Conservation (phyloP, 2,797 vertebrate species). For the Melanogrammus aeglefinus region DNA sequence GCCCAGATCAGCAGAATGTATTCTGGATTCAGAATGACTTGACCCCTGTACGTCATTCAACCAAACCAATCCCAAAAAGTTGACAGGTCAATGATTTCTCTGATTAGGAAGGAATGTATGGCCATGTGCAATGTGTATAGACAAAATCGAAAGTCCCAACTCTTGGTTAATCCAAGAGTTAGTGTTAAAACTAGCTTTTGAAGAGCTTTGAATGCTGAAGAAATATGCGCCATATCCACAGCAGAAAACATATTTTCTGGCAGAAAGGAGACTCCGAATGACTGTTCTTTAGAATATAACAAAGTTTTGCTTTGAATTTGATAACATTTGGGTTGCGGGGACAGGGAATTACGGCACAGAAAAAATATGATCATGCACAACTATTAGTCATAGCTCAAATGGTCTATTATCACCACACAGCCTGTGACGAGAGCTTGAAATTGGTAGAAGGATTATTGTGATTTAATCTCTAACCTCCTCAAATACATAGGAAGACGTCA, state of each 20-base stretch:
- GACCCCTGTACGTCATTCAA: no score
- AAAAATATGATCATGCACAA: not conserved
- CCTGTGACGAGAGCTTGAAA: slow-evolving; percentile 17
- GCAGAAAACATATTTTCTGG: not conserved
- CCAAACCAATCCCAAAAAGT: not conserved
- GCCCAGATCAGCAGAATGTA: not conserved
- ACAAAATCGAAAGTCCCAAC: not conserved
- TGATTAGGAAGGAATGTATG: not conserved
- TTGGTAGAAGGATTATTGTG: slow-evolving; percentile 19
- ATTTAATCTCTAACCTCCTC: slow-evolving; percentile 41
- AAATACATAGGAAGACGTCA: slow-evolving; percentile 31
- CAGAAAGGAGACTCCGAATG: not conserved
- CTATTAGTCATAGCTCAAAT: not conserved
- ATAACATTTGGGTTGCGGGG: not conserved
- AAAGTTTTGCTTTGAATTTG: not conserved
- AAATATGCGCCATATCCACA: not conserved
- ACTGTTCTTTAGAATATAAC: no score
- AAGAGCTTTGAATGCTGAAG: not conserved
- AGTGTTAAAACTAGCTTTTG: not conserved
- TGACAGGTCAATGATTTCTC: not conserved
- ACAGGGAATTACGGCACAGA: not conserved
- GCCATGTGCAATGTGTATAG: not conserved
- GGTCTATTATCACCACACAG: not conserved
- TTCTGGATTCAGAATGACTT: no score
- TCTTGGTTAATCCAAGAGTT: not conserved